A percentile compares a stretch with the other conserved stretches of the same genome.
Evolutionary conservation across 2,888 invertebrate species (phyloP).

Genomic region (Chrysodeixis includens): DNA sequence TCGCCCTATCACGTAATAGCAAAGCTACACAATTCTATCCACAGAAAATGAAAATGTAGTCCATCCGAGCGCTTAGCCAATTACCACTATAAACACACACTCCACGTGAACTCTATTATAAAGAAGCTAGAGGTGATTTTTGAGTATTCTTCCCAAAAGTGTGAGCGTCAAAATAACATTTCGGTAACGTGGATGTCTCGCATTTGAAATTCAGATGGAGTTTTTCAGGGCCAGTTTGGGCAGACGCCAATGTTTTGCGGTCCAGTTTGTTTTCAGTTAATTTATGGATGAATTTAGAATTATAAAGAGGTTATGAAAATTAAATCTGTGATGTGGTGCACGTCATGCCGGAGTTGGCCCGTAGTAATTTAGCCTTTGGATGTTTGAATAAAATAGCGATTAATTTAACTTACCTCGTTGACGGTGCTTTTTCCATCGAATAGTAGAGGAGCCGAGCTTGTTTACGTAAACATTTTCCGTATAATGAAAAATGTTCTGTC

Average conservation of each 20-base stretch:
- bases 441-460: neutral
- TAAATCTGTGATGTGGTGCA: conserved; percentile 51
- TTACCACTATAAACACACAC: conserved; percentile 60
- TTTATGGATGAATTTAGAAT: conserved; percentile 72
- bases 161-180: conserved; percentile 63
- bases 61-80: conserved; percentile 71
- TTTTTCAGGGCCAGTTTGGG: conserved; percentile 74
- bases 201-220: conserved; percentile 80
- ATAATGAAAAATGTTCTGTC: conserved; percentile 1
- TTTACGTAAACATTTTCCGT: conserved; percentile 1
- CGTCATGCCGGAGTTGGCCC: conserved; percentile 29
- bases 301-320: conserved; percentile 61
- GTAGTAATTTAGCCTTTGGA: conserved; percentile 36
- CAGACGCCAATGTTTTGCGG: conserved; percentile 74
- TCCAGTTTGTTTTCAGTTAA: conserved; percentile 80
- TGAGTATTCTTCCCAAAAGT: conserved; percentile 38
- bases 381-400: conserved; percentile 52
- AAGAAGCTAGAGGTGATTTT: conserved; percentile 47
- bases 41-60: conserved; percentile 74
- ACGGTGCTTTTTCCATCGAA: conserved; percentile 6
- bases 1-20: conserved; percentile 55
- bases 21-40: conserved; percentile 54
- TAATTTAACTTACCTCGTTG: conserved; percentile 9
- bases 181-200: conserved; percentile 67
- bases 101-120: conserved; percentile 28